Conservation (phyloP, 2,797 vertebrate genomes). For the Sebastes hubbsi region DNA sequence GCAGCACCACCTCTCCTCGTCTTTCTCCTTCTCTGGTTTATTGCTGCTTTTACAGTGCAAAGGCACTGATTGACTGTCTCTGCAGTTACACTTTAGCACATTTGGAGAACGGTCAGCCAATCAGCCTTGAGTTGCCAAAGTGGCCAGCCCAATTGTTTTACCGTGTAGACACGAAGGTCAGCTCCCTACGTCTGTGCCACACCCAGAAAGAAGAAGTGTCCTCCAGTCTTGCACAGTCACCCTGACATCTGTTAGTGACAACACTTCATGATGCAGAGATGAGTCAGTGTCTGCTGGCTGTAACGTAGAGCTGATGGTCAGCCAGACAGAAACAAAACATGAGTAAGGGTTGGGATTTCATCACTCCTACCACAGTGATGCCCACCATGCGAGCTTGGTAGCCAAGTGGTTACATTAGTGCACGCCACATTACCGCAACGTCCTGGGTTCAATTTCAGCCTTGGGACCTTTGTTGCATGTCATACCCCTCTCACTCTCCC, state of each 20-base stretch:
- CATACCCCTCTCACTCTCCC: not conserved
- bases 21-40: conserved; percentile 43
- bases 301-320: conserved; percentile 18
- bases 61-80: conserved; percentile 37
- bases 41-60: conserved; percentile 33
- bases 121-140: not conserved
- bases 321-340: not conserved
- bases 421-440: not conserved
- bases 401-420: not conserved
- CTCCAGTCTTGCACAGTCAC: conserved; percentile 15
- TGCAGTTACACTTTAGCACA: conserved; percentile 42
- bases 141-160: conserved; percentile 9
- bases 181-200: not conserved
- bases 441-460: not conserved
- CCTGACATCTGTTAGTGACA: conserved; percentile 29
- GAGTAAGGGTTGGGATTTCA: not conserved
- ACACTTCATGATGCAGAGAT: conserved; percentile 28
- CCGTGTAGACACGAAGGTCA: conserved; percentile 27
- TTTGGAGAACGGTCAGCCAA: conserved; percentile 22
- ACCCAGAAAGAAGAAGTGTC: not conserved
- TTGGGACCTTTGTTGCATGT: not conserved
- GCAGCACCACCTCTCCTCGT: not conserved
- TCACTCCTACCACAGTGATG: not conserved
- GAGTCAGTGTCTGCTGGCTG: conserved; percentile 54
- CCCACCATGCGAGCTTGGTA: not conserved